A percentile compares a stretch with the other conserved stretches of the same genome.
phyloP scores from a whole-genome alignment of 35 echinoderm and acorn worm species.

The Diadema setosum region DNA sequence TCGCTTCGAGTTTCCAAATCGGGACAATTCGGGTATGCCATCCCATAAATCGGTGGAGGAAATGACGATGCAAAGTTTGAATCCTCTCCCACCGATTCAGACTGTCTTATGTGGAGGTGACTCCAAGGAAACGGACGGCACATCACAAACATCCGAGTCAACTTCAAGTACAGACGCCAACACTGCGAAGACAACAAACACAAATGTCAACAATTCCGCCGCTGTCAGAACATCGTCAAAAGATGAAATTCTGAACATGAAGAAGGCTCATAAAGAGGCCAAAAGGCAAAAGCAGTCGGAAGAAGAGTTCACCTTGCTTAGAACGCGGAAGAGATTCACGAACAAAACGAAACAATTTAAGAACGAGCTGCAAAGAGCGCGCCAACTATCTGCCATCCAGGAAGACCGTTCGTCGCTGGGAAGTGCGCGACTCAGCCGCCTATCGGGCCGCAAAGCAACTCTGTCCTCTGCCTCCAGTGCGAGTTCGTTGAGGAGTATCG shows the following conservation, averaged over 20 bases:
- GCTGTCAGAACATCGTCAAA: slow-evolving; percentile 9
- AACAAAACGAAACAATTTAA: slow-evolving; percentile 76
- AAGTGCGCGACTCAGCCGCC: not conserved
- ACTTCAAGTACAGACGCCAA: not conserved
- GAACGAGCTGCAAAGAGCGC: slow-evolving; percentile 32
- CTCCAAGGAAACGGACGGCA: not conserved
- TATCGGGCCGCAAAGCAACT: slow-evolving; percentile 39
- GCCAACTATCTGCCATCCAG: slow-evolving; percentile 56
- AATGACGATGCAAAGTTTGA: slow-evolving; percentile 24
- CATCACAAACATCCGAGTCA: not conserved
- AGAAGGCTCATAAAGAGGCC: slow-evolving; percentile 57
- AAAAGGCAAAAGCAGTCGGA: slow-evolving; percentile 32
- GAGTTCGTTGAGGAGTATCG: slow-evolving; percentile 62
- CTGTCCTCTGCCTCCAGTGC: slow-evolving; percentile 42
- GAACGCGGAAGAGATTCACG: slow-evolving; percentile 75
- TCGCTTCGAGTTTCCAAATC: slow-evolving; percentile 33
- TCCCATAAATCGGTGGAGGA: not conserved
- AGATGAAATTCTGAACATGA: slow-evolving; percentile 64
- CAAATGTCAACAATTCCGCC: not conserved
- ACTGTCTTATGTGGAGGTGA: not conserved
- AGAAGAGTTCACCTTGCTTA: slow-evolving; percentile 66
- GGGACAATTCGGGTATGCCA: too few species aligned
- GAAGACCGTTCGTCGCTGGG: slow-evolving; percentile 40
- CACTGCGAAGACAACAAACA: not conserved
- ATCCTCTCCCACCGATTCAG: slow-evolving; percentile 43